Evolutionary conservation across 2,113 vertebrate species (phyloP), one percentile per base, ranked within the genome.

Genomic region (Thamnaconus septentrionalis): DNA sequence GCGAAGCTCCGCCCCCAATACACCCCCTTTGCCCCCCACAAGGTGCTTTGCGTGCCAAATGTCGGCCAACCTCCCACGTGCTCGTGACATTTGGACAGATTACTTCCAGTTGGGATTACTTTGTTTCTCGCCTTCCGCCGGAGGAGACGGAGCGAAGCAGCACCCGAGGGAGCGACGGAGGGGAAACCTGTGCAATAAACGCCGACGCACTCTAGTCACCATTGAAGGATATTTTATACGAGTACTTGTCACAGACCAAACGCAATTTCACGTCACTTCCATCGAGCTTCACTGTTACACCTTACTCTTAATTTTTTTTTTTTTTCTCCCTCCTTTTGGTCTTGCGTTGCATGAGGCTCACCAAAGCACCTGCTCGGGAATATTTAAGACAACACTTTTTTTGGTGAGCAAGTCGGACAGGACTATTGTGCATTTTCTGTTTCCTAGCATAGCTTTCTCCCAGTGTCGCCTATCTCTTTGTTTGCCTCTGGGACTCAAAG

Each of bases 331-430:
- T 31, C 18, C 18, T 31, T 31, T 31, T 31, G 18, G 18, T 31
- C 18, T 63, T 31, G 31, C 46, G 72, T 69, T 75, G 67, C 69
- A 81, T 75, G 74, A 70, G 5, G 51, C 60, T 77, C 41, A 51
- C 55, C 54, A 43, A 69, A 11, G 53, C 5, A 41, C 11, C 50
- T 39, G 50, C 43, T 62, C n/a, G 61, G 69, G 63, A 31, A 1
- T 31, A 31, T 31, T 31, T 31, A 31, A 31, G 18, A 31, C 47
- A 42, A 59, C 41, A 31, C 62, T 69, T 62, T 64, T 49, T 59
- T 61, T 71, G 71, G 56, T 72, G 18, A 31, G 18, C 18, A 31
- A 31, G 18, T 31, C 18, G 18, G 78, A 83, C 45, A 64, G 57
- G 41, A 61, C 9, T 59, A 45, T 49, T 12, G 59, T 39, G n/a